Percentiles rank a stretch among this genome's conserved stretches.
These are phyloP conservation scores for Chunga burmeisteri DNA, from an alignment of 2,113 vertebrate genomes.

Conservation along the genomic window DNA sequence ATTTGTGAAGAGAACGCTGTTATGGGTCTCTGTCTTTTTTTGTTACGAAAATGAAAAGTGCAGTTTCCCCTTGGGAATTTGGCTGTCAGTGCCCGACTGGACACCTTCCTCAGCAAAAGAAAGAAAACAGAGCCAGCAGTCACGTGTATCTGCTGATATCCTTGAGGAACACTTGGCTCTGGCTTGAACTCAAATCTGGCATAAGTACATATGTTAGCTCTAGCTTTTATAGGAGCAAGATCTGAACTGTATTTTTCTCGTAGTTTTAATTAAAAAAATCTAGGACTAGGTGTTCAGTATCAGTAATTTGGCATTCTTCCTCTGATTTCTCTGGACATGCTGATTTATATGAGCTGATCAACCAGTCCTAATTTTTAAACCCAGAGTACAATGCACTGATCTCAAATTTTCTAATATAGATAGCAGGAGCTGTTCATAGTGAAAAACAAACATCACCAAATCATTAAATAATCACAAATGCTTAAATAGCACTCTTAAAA, in stretches of 20 bases:
- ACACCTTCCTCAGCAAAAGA: neutral
- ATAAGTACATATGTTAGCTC: neutral
- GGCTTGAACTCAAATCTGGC: neutral
- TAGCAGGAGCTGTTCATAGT: neutral
- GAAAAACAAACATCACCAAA: neutral
- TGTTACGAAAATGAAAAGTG: neutral
- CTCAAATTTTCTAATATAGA: neutral
- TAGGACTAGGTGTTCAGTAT: neutral
- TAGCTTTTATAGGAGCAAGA: neutral
- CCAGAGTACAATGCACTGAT: neutral
- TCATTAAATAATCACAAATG: neutral
- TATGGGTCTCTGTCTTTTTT: neutral
- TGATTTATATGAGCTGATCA: neutral
- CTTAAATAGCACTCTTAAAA: neutral
- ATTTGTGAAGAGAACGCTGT: neutral
- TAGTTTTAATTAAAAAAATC: neutral
- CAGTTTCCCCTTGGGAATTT: neutral
- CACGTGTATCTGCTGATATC: neutral
- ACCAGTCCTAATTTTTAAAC: neutral
- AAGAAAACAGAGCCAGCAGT: neutral
- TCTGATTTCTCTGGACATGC: neutral
- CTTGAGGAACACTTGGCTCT: neutral
- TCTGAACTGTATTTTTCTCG: conserved; percentile 6
- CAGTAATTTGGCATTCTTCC: neutral
- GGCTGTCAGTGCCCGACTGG: neutral